phyloP scores from a whole-genome alignment of 2,888 invertebrate species.

The Salticus scenicus region DNA sequence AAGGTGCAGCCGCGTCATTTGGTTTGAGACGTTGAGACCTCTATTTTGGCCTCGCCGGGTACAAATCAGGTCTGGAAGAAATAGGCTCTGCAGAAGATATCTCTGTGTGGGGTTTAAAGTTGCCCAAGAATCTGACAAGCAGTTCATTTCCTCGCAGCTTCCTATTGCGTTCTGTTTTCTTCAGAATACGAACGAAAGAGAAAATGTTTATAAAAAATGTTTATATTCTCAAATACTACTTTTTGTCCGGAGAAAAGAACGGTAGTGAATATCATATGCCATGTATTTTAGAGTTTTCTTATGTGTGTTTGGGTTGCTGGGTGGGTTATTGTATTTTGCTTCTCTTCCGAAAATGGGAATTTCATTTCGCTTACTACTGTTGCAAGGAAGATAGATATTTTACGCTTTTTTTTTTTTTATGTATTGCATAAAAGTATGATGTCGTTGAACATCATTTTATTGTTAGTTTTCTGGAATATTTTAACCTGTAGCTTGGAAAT shows the following conservation, averaged over 20 bases:
- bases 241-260: neutral
- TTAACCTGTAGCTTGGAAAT: neutral
- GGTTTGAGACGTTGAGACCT: slow-evolving; percentile 61
- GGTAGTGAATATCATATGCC: slow-evolving; percentile 3
- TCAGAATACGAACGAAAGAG: neutral
- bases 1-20: slow-evolving; percentile 52
- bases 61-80: slow-evolving; percentile 51
- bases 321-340: neutral
- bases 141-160: neutral
- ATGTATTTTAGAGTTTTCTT: slow-evolving; percentile 3
- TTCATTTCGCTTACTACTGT: neutral
- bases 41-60: slow-evolving; percentile 42
- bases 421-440: neutral
- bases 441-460: neutral
- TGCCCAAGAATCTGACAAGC: slow-evolving; percentile 51
- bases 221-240: slow-evolving; percentile 45
- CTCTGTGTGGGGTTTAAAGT: slow-evolving; percentile 41
- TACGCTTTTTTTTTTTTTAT: neutral
- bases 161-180: neutral
- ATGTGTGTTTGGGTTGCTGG: neutral
- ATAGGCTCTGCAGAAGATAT: slow-evolving; percentile 23
- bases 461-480: neutral
- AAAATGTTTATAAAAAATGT: neutral
- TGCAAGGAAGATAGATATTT: neutral
- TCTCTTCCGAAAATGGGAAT: neutral